Conservation (phyloP, 2,113 vertebrate genomes). For the Myrmecobius fasciatus region DNA sequence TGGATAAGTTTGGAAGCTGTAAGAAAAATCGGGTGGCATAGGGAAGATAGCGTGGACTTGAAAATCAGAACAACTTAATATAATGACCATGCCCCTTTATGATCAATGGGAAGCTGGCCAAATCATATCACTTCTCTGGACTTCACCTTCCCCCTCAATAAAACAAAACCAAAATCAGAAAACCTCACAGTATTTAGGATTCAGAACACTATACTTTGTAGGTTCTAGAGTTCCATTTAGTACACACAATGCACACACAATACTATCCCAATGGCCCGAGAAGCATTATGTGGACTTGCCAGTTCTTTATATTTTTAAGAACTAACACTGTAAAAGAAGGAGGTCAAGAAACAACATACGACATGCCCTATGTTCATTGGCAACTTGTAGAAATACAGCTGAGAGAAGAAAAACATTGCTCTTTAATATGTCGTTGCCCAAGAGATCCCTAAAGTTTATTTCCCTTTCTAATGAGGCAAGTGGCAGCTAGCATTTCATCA, state of each 20-base stretch:
- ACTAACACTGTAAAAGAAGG: conserved; percentile 43
- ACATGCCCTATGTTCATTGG: conserved; percentile 53
- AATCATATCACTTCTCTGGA: background rate
- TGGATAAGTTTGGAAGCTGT: background rate
- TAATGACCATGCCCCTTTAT: background rate
- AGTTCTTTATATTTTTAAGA: conserved; percentile 7
- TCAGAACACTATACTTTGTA: background rate
- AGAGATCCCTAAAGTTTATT: conserved; percentile 57
- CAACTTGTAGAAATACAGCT: conserved; percentile 55
- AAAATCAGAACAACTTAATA: background rate
- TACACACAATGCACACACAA: background rate
- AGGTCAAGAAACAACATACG: background rate
- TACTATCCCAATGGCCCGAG: conserved; percentile 1
- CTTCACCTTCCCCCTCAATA: background rate
- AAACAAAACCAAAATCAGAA: background rate
- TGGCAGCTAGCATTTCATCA: background rate
- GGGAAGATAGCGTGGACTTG: background rate
- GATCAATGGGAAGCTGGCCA: background rate
- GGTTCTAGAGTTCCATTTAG: background rate
- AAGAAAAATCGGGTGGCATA: background rate
- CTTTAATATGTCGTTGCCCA: conserved; percentile 48
- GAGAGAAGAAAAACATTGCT: conserved; percentile 19
- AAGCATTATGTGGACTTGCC: conserved; percentile 7
- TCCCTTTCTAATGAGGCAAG: conserved; percentile 35
- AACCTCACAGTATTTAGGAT: background rate